A percentile compares a stretch with the other conserved stretches of the same genome.
Conservation (phyloP, 2,113 vertebrate species). For the Nothoprocta pentlandii region DNA sequence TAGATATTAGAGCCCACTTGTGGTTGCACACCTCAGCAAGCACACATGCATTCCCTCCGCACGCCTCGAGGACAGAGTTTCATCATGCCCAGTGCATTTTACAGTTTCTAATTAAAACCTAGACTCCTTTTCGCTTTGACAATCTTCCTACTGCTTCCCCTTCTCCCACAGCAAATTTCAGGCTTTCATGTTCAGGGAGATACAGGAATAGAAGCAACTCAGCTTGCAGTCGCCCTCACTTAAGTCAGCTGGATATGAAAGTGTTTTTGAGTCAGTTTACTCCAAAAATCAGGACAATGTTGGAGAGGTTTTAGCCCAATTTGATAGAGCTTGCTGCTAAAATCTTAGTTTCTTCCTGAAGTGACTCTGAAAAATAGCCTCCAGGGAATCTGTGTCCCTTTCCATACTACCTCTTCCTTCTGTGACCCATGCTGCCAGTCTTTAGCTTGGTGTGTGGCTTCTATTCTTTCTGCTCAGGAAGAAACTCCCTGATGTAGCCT, state of each 20-base stretch:
- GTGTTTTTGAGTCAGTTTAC: background rate
- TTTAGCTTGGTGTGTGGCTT: background rate
- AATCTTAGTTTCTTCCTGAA: background rate
- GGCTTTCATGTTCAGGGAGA: background rate
- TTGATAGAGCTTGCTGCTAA: background rate
- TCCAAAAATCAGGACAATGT: background rate
- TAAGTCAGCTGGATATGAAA: background rate
- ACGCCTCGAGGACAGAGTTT: background rate
- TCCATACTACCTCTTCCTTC: background rate
- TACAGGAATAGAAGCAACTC: slow-evolving; percentile 33
- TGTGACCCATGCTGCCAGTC: background rate
- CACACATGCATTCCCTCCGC: background rate
- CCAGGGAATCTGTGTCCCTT: background rate
- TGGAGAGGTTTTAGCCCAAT: background rate
- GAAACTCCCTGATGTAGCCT: background rate
- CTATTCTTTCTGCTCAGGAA: background rate
- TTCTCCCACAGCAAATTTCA: slow-evolving; percentile 30
- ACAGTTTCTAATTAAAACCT: slow-evolving; percentile 2
- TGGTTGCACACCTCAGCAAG: background rate
- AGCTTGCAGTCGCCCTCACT: background rate
- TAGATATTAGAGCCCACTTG: background rate
- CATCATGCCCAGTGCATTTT: background rate
- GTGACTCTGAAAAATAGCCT: background rate
- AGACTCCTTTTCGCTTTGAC: slow-evolving; percentile 7
- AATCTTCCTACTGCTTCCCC: background rate